A percentile compares a stretch with the other conserved stretches of the same genome.
phyloP scores from a whole-genome alignment of 2,888 invertebrate species.

The Tanypteryx hageni region DNA sequence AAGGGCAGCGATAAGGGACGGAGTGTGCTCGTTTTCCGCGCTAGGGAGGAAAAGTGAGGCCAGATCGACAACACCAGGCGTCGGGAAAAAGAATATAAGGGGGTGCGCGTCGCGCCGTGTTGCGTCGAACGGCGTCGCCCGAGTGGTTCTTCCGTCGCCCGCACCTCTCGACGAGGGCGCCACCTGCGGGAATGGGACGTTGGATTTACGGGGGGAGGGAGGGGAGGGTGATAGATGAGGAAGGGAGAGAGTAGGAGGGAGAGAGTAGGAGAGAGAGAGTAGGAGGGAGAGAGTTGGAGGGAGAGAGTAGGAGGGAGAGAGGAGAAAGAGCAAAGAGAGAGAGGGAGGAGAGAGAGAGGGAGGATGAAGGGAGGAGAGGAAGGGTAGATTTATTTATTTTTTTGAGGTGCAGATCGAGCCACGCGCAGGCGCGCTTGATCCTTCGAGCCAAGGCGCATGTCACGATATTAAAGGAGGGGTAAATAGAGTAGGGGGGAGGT shows the following conservation, averaged over 20 bases:
- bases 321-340: background rate
- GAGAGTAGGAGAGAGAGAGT: background rate
- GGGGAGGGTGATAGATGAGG: background rate
- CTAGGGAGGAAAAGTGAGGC: too few relatives aligned
- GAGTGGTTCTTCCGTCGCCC: constrained; percentile 50
- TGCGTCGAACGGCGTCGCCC: background rate
- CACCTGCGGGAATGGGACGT: constrained; percentile 24
- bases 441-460: background rate
- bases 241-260: background rate
- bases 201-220: background rate
- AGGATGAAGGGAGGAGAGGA: constrained; percentile 28
- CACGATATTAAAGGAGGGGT: background rate
- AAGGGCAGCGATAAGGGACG: background rate
- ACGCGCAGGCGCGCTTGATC: background rate
- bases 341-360: background rate
- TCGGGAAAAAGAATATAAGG: background rate
- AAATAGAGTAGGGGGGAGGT: background rate
- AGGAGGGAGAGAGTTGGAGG: background rate
- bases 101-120: background rate
- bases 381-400: background rate
- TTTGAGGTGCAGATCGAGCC: constrained; percentile 21
- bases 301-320: background rate
- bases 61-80: background rate
- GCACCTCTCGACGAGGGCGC: constrained; percentile 46
- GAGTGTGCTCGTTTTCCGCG: too few relatives aligned